Evolutionary conservation across 2,797 vertebrate genomes (phyloP).

Genomic region (Caiman crocodilus): DNA sequence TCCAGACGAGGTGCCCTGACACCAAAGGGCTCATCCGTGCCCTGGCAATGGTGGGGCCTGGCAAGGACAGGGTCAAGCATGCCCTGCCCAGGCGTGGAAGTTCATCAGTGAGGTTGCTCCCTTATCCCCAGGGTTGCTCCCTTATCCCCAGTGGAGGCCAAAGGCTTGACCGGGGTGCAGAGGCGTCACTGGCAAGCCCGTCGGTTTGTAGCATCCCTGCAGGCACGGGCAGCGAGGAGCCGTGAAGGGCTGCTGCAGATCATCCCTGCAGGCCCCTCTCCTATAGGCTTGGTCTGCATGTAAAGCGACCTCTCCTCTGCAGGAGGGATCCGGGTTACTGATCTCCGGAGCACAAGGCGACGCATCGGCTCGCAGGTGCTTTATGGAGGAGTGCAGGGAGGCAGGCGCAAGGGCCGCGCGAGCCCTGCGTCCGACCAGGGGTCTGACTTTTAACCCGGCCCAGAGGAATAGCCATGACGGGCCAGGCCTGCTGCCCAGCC

Average conservation of each 20-base stretch:
- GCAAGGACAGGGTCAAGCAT: no score
- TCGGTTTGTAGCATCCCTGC: no score
- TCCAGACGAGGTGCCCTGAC: no score
- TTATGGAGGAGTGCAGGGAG: background rate
- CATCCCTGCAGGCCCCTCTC: background rate
- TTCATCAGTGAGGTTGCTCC: no score
- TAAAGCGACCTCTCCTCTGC: background rate
- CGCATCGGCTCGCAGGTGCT: background rate
- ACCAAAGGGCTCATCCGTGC: no score
- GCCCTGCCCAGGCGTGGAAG: no score
- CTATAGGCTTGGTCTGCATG: background rate
- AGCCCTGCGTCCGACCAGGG: background rate
- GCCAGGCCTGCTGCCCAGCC: background rate
- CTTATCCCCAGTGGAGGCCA: no score
- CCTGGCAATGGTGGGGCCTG: no score
- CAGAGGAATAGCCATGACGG: background rate
- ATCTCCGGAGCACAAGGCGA: background rate
- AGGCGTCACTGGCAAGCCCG: no score
- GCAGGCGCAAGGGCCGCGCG: background rate
- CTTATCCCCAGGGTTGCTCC: no score
- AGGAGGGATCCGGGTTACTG: background rate
- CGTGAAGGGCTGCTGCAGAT: background rate
- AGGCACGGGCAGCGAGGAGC: no score
- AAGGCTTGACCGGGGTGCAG: no score
- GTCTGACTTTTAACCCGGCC: background rate